Evolutionary conservation across 2,888 invertebrate species (phyloP).

Genomic region (Rhopalosiphum nymphaeae): DNA sequence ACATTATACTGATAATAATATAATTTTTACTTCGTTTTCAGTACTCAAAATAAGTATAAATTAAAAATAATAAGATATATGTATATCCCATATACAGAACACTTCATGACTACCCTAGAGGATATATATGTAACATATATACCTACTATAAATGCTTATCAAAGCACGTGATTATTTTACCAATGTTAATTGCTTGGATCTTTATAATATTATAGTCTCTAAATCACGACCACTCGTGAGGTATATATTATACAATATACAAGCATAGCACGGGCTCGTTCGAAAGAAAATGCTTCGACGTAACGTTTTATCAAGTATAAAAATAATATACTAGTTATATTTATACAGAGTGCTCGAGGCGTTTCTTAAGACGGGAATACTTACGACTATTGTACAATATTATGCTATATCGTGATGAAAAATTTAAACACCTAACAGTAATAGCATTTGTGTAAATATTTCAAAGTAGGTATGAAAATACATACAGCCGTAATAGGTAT

Average conservation of each 20-base stretch:
- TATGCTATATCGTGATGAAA: background rate
- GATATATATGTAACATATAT: background rate
- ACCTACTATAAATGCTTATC: background rate
- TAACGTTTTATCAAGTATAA: background rate
- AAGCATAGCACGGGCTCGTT: background rate
- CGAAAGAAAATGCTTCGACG: background rate
- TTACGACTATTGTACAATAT: background rate
- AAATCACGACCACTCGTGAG: background rate
- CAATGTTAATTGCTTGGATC: background rate
- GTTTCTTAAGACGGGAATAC: background rate
- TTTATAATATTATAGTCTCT: background rate
- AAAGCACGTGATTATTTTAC: conserved; percentile 5
- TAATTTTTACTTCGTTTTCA: background rate
- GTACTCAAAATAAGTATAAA: background rate
- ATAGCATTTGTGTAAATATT: background rate
- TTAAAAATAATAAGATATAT: background rate
- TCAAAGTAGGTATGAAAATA: background rate
- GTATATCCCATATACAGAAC: background rate
- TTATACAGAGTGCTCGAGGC: background rate
- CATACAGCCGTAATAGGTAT: background rate
- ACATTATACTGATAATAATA: background rate
- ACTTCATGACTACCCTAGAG: background rate
- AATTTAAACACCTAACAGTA: background rate
- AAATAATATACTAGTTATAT: background rate
- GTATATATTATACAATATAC: background rate